phyloP scores from a whole-genome alignment of 2,797 vertebrate species.

The Myotis vivesi region DNA sequence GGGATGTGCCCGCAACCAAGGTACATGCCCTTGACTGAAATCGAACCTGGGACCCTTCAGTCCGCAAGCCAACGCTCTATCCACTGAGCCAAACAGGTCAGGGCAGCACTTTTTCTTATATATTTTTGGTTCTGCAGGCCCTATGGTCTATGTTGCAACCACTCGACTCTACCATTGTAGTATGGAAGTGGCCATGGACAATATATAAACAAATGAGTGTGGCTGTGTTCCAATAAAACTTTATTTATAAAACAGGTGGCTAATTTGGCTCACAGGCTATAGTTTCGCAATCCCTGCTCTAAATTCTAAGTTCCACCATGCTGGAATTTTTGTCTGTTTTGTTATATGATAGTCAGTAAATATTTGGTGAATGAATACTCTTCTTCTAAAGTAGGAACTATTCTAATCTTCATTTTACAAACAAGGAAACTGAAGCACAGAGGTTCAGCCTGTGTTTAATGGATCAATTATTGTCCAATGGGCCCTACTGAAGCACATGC shows the following conservation, averaged over 20 bases:
- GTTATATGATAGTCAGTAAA: background rate
- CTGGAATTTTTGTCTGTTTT: constrained; percentile 2
- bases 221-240: background rate
- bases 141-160: background rate
- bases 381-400: constrained; percentile 4
- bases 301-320: background rate
- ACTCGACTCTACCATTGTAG: background rate
- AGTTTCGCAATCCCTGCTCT: background rate
- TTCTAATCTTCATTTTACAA: constrained; percentile 27
- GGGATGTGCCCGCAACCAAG: too few relatives aligned
- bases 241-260: constrained; percentile 30
- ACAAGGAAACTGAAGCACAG: background rate
- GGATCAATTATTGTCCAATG: too few relatives aligned
- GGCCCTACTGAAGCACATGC: too few relatives aligned
- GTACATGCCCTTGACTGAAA: too few relatives aligned
- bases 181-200: background rate
- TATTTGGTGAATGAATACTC: constrained; percentile 20
- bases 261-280: background rate
- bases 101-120: too few relatives aligned
- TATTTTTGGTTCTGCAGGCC: background rate
- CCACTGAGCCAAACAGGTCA: too few relatives aligned
- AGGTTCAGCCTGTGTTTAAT: too few relatives aligned
- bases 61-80: too few relatives aligned
- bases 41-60: too few relatives aligned
- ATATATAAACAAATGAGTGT: background rate